These are phyloP conservation scores for Acrocephalus kingi DNA, from an alignment of 2,113 vertebrate species.

Conservation along the genomic window DNA sequence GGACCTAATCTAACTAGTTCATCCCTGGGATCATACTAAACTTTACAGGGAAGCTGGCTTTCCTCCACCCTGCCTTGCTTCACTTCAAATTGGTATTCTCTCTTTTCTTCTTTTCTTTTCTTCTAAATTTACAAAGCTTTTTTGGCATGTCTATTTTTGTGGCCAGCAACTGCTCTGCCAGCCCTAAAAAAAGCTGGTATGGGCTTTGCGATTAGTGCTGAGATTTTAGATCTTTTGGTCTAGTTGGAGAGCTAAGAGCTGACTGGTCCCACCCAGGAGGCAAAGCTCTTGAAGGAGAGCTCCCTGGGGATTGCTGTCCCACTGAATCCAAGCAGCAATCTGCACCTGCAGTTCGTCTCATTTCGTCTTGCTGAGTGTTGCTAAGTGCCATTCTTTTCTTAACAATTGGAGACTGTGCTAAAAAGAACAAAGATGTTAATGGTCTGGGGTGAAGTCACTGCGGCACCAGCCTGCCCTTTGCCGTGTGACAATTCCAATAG, in stretches of 20 bases:
- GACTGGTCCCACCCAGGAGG: background rate
- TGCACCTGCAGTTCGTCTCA: accelerated
- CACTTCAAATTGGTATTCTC: background rate
- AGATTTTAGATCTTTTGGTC: background rate
- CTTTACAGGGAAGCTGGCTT: background rate
- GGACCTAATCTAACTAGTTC: background rate
- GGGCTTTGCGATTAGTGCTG: background rate
- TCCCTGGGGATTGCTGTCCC: background rate
- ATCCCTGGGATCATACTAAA: background rate
- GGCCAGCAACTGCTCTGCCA: background rate
- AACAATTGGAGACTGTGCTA: background rate
- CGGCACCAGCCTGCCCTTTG: background rate
- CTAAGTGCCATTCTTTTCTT: background rate
- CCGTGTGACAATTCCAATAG: background rate
- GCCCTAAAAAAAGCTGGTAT: background rate
- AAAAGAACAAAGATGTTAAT: background rate
- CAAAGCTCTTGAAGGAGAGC: background rate
- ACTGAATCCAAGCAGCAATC: background rate
- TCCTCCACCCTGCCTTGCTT: background rate
- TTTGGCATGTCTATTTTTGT: background rate
- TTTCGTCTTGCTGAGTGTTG: background rate
- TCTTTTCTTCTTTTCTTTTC: background rate
- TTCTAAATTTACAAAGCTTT: background rate
- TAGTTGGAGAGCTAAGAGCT: background rate
- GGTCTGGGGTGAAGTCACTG: background rate